phyloP scores from a whole-genome alignment of 1,140 invertebrate species.

The Proctacanthus coquilletti region DNA sequence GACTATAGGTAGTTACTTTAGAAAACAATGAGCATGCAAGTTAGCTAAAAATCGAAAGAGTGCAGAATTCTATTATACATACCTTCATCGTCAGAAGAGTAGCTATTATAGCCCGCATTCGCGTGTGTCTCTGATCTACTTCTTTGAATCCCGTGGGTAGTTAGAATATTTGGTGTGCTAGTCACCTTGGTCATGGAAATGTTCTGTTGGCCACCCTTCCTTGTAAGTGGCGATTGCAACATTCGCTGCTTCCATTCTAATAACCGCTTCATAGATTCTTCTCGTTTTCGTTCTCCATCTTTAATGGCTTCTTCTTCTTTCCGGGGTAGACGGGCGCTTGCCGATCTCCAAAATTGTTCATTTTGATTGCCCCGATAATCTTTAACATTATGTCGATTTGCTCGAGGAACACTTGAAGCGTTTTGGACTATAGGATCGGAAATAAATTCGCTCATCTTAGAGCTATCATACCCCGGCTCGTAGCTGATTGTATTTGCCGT shows the following conservation, averaged over 20 bases:
- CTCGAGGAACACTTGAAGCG: slow-evolving; percentile 23
- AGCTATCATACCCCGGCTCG: no score
- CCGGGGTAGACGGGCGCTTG: slow-evolving; percentile 58
- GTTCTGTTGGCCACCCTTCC: slow-evolving; percentile 47
- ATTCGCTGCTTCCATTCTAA: slow-evolving; percentile 87
- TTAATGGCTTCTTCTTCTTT: slow-evolving; percentile 27
- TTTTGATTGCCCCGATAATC: slow-evolving; percentile 24
- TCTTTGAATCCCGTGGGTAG: slow-evolving; percentile 30
- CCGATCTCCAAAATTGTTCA: slow-evolving; percentile 53
- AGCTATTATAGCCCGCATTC: slow-evolving; percentile 56
- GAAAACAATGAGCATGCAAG: no score
- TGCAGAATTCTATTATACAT: slow-evolving; percentile 30
- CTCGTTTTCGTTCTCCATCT: slow-evolving; percentile 51
- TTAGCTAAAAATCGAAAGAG: no score
- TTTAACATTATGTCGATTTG: no score
- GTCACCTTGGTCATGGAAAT: slow-evolving; percentile 32
- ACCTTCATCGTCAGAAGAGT: slow-evolving; percentile 80
- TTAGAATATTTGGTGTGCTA: slow-evolving; percentile 28
- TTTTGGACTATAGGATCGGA: slow-evolving; percentile 16
- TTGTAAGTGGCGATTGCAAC: slow-evolving; percentile 72
- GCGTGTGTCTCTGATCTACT: slow-evolving; percentile 28
- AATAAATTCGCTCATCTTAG: no score
- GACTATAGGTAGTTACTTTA: no score
- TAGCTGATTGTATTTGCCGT: no score
- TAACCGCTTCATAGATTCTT: slow-evolving; percentile 81